phyloP scores from a whole-genome alignment of 2,888 invertebrate genomes.

The Pachydiplax longipennis region DNA sequence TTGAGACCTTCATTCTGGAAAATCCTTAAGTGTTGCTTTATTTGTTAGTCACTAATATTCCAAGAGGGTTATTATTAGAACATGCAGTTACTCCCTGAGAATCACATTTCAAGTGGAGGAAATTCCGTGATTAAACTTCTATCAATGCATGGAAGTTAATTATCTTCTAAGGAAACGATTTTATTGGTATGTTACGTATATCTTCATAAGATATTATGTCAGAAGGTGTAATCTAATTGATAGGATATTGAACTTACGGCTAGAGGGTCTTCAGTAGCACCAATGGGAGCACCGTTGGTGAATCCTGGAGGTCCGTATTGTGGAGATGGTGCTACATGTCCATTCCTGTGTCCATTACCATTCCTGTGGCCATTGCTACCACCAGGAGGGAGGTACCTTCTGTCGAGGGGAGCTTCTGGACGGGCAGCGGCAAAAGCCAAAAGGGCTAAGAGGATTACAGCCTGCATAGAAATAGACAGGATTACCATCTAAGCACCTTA shows the following conservation, averaged over 20 bases:
- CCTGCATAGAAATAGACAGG: background rate
- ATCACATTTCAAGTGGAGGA: no score
- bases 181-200: no score
- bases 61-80: no score
- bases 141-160: no score
- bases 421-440: background rate
- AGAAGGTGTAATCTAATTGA: background rate
- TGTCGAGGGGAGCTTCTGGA: background rate
- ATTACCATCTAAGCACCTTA: no score
- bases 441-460: background rate
- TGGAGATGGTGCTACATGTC: background rate
- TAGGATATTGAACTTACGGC: background rate
- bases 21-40: no score
- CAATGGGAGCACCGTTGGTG: background rate
- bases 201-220: no score
- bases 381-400: background rate
- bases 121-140: no score
- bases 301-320: background rate
- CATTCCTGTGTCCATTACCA: background rate
- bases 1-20: no score
- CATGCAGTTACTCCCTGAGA: no score
- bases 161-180: no score
- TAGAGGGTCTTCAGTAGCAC: background rate
- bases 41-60: no score
- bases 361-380: background rate